Conservation (phyloP, 2,113 vertebrate species). For the Cheirogaleus medius region DNA sequence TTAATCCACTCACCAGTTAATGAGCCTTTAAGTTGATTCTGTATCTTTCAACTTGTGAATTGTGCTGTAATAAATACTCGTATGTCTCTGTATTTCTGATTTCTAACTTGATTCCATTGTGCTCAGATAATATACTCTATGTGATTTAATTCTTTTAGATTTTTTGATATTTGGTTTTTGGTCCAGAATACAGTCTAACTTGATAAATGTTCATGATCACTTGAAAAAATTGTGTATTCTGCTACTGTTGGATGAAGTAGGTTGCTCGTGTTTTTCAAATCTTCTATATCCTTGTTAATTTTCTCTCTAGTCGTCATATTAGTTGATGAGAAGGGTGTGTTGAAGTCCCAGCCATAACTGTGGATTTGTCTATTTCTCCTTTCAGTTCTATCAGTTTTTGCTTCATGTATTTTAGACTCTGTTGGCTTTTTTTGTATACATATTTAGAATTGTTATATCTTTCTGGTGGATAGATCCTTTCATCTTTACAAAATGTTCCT, state of each 20-base stretch:
- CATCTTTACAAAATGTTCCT: background rate
- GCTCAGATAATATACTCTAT: background rate
- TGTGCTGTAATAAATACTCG: too few species aligned
- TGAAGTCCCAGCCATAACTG: background rate
- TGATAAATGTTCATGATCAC: background rate
- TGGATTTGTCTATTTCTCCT: background rate
- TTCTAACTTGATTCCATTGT: background rate
- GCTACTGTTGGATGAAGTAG: background rate
- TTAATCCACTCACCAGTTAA: too few species aligned
- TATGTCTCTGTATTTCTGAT: background rate
- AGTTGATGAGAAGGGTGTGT: background rate
- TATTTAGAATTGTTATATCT: background rate
- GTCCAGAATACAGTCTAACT: background rate
- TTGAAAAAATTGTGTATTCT: background rate
- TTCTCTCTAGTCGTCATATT: background rate
- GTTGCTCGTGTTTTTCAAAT: background rate
- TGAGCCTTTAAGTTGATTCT: too few species aligned
- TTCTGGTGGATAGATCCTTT: background rate
- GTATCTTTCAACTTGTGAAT: too few species aligned
- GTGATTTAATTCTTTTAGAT: background rate
- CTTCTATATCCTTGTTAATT: background rate
- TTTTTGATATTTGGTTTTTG: background rate
- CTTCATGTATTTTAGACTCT: background rate
- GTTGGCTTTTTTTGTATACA: background rate
- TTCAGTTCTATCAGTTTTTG: background rate